phyloP scores from a whole-genome alignment of 2,113 vertebrate genomes.

The Rynchops niger region DNA sequence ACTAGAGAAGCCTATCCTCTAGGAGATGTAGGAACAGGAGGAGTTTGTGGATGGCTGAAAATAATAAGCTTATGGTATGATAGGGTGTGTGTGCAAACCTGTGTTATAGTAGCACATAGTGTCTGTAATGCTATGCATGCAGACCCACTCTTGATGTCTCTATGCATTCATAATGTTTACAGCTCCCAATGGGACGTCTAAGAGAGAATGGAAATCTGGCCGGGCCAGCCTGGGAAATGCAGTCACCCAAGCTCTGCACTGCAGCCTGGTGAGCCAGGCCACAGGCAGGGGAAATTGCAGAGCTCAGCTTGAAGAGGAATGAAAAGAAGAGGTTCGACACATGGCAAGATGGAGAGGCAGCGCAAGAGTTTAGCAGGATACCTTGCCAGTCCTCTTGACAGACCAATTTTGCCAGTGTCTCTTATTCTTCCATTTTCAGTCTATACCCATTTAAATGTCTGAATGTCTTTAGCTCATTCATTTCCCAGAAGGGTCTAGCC shows the following conservation, averaged over 20 bases:
- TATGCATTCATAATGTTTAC: not conserved
- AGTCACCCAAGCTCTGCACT: too few relatives aligned
- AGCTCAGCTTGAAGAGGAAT: not conserved
- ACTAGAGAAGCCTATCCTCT: not conserved
- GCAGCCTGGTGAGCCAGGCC: not conserved
- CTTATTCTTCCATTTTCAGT: not conserved
- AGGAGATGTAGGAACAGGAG: not conserved
- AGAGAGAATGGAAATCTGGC: not conserved
- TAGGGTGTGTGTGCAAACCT: not conserved
- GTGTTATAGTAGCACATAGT: not conserved
- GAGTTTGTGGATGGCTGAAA: not conserved
- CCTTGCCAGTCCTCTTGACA: not conserved
- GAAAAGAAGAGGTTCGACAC: not conserved
- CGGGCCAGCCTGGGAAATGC: not conserved
- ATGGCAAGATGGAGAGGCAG: not conserved
- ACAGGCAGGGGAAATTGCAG: not conserved
- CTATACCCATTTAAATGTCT: constrained; percentile 33
- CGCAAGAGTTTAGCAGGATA: not conserved
- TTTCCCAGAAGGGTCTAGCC: constrained; percentile 16
- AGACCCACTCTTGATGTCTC: not conserved
- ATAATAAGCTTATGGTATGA: not conserved
- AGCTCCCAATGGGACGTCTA: not conserved
- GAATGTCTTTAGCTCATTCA: not conserved
- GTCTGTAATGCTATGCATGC: not conserved
- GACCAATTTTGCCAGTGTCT: not conserved